These are phyloP conservation scores for Nyctereutes procyonoides DNA, from an alignment of 2,113 vertebrate genomes.

Conservation along the genomic window DNA sequence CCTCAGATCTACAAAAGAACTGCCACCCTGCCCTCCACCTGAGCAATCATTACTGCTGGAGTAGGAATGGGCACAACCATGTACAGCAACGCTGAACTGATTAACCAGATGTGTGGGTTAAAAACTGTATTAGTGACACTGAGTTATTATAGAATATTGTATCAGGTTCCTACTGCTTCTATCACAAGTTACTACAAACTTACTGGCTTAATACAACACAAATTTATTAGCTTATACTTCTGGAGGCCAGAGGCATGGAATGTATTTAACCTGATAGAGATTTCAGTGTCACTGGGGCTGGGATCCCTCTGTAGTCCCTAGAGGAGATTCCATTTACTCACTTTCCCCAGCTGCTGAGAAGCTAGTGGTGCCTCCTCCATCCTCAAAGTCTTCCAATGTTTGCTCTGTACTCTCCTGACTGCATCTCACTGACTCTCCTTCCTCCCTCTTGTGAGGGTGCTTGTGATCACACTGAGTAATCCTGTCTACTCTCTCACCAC, in stretches of 20 bases:
- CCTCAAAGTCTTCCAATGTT: neutral
- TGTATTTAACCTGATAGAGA: neutral
- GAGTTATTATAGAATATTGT: neutral
- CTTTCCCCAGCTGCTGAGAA: neutral
- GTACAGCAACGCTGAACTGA: neutral
- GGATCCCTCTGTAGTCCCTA: rapidly evolving
- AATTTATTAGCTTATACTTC: neutral
- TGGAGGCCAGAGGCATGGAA: neutral
- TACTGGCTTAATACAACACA: neutral
- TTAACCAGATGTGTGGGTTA: no score
- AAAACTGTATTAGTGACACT: neutral
- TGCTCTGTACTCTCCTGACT: no score
- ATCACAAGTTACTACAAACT: neutral
- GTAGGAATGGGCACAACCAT: rapidly evolving
- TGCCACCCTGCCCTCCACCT: neutral
- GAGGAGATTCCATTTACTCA: rapidly evolving
- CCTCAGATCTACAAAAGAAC: rapidly evolving
- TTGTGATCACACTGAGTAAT: neutral
- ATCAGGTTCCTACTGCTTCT: neutral
- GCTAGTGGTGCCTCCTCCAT: rapidly evolving
- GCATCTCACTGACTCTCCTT: rapidly evolving
- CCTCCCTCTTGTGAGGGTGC: neutral
- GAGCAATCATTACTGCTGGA: neutral
- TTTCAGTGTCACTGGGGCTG: neutral
- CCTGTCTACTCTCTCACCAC: neutral